phyloP scores from a whole-genome alignment of 2,797 vertebrate species.

The Echiichthys vipera region DNA sequence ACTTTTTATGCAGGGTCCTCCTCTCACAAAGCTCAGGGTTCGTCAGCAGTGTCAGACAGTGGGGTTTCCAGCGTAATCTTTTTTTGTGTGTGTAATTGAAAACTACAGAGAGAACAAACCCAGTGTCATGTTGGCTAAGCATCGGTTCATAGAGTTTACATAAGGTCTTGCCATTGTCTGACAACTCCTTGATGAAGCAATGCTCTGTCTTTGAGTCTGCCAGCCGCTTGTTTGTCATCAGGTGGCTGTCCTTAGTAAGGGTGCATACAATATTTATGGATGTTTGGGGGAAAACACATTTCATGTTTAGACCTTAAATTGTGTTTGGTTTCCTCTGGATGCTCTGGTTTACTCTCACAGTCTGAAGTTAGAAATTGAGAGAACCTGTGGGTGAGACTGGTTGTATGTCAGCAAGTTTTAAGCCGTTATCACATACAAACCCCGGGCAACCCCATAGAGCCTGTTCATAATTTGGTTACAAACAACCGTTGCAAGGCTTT shows the following conservation, averaged over 20 bases:
- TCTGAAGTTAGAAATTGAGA: neutral
- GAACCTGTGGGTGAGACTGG: neutral
- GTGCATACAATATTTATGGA: neutral
- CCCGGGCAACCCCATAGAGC: no score
- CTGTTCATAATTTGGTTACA: no score
- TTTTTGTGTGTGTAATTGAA: conserved; percentile 5
- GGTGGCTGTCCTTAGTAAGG: neutral
- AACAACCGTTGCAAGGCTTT: no score
- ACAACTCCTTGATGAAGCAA: neutral
- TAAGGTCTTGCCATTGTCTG: neutral
- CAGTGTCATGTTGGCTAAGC: neutral
- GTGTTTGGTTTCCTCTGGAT: neutral
- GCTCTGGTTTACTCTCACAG: neutral
- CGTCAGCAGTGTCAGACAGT: conserved; percentile 43
- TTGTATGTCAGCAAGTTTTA: no score
- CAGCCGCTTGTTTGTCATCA: conserved; percentile 3
- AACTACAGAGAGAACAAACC: neutral
- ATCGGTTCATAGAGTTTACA: conserved; percentile 9
- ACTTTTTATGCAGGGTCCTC: conserved; percentile 24
- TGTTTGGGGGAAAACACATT: neutral
- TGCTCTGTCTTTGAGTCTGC: neutral
- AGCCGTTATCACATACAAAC: no score
- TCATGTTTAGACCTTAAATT: neutral
- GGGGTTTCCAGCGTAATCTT: neutral
- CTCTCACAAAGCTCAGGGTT: conserved; percentile 37